phyloP scores from a whole-genome alignment of 2,797 vertebrate genomes.

The Danio albolineatus region DNA sequence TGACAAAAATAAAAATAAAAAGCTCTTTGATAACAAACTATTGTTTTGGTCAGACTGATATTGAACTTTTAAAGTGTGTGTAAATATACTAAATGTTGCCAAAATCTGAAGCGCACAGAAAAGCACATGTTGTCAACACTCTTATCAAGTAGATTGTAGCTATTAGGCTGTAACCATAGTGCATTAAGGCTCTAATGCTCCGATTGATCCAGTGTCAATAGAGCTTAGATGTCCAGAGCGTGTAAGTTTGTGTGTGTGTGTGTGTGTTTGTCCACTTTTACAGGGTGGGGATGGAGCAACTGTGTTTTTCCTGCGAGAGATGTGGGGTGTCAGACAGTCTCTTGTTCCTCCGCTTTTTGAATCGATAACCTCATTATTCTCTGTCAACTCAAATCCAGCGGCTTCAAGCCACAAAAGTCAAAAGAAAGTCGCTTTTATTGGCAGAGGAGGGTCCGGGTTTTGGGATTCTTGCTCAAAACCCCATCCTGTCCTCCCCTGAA shows the following conservation, averaged over 20 bases:
- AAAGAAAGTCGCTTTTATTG: conserved; percentile 79
- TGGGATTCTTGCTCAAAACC: conserved; percentile 52
- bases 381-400: conserved; percentile 84
- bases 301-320: conserved; percentile 76
- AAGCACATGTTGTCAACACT: background rate
- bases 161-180: conserved; percentile 79
- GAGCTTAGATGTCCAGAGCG: conserved; percentile 49
- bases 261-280: conserved; percentile 23
- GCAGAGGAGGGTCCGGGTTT: conserved; percentile 59
- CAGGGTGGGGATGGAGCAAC: conserved; percentile 17
- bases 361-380: conserved; percentile 86
- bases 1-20: background rate
- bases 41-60: conserved; percentile 15
- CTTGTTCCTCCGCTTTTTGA: conserved; percentile 79
- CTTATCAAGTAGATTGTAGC: conserved; percentile 67
- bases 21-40: background rate
- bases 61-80: background rate
- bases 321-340: conserved; percentile 80
- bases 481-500: conserved; percentile 40
- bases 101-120: conserved; percentile 1
- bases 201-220: conserved; percentile 84
- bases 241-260: background rate
- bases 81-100: background rate
- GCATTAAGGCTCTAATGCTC: conserved; percentile 81
- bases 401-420: conserved; percentile 79